Conservation (phyloP, 2,797 vertebrate genomes). For the Lagocephalus sceleratus region DNA sequence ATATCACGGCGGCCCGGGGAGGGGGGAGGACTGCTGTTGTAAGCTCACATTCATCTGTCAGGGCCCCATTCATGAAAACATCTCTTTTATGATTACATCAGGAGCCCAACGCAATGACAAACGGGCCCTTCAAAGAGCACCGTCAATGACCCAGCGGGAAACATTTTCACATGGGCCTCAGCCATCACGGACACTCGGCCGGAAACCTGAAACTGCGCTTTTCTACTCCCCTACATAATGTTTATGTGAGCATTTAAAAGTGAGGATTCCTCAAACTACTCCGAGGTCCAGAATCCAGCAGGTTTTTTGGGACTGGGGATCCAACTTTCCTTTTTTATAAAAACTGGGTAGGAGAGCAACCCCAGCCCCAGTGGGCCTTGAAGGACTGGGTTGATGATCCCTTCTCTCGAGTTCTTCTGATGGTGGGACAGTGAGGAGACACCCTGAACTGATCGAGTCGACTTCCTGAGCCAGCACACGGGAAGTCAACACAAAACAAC, state of each 20-base stretch:
- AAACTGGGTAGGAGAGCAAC: too few species aligned
- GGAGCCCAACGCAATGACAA: constrained; percentile 63
- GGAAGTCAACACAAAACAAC: background rate
- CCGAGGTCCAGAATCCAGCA: too few species aligned
- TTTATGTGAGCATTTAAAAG: constrained; percentile 4
- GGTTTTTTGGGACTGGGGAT: too few species aligned
- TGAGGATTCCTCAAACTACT: constrained; percentile 1
- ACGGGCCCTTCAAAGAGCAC: constrained; percentile 54
- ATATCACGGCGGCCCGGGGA: constrained; percentile 40
- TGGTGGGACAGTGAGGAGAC: constrained; percentile 36
- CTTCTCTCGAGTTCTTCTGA: constrained; percentile 19
- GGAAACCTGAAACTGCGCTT: constrained; percentile 41
- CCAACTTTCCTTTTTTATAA: too few species aligned
- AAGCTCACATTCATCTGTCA: constrained; percentile 63
- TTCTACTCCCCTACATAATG: constrained; percentile 9
- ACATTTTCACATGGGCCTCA: constrained; percentile 47
- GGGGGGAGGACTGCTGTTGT: constrained; percentile 58
- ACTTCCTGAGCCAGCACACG: constrained; percentile 19
- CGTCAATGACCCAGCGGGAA: constrained; percentile 53
- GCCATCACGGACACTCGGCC: constrained; percentile 30
- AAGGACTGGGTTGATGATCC: too few species aligned
- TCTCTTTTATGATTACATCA: constrained; percentile 73
- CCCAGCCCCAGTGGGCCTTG: too few species aligned
- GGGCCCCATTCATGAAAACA: constrained; percentile 68
- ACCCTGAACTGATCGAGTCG: constrained; percentile 28